Evolutionary conservation across 1,140 invertebrate genomes (phyloP), one percentile per base, ranked within the genome.

Genomic region (Pentalonia nigronervosa): DNA sequence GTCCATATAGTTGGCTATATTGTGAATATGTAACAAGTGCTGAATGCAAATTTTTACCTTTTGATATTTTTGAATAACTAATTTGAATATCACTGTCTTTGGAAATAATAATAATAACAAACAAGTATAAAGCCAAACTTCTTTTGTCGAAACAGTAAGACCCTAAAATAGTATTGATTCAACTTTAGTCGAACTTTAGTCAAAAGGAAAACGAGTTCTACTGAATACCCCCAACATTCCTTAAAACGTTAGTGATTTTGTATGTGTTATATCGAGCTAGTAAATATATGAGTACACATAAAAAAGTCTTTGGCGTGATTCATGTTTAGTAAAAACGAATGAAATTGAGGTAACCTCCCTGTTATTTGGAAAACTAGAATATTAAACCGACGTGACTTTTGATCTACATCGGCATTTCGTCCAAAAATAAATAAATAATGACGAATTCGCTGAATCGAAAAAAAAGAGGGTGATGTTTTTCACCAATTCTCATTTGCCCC

Each of bases 351-450:
- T 41, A 7, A 1, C 25, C 23, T 81, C 17, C 48, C 20, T 76
- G 17, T 45, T 76, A 23, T 41, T 2, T n/a, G 23, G 30, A 91
- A 91, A 81, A 76, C 36, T 34, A n/a, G 41, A 81, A 67, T 47
- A 67, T 45, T 81, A 30, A 91, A 30, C 45, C 30, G 25, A 45
- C 30, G 25, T 41, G 25, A 91, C 60, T 91, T 91, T 76, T 91
- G 90, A 91, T 91, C 11, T 81, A 30, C 60, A 9, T 36, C 6
- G 30, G 34, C 47, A 76, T 91, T 91, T 91, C 60, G 56, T 48
- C 30, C 45, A 45, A 81, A 67, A 91, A 91, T 81, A 81, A 91
- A 91, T 91, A 91, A 91, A 91, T 91, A 91, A 91, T 76, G 90
- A 81, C 20, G 21, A 91, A 91, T 91, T 48, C 41, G 25, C 7